phyloP scores from a whole-genome alignment of 2,113 vertebrate genomes.

The Tringa solitaria region DNA sequence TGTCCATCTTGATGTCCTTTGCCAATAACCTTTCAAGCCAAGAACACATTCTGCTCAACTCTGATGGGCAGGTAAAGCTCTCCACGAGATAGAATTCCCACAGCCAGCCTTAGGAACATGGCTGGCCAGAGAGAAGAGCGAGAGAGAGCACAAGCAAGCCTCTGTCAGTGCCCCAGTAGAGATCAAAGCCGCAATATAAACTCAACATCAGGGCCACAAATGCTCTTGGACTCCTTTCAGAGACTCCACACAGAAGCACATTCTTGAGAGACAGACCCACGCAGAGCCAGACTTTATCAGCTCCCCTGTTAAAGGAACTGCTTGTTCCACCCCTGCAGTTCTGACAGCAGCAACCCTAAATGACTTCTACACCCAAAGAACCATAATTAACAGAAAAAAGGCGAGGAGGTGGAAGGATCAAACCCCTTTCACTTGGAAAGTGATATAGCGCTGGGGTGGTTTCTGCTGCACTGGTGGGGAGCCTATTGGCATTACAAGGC shows the following conservation, averaged over 20 bases:
- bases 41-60: background rate
- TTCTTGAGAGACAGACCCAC: background rate
- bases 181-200: constrained; percentile 1
- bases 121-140: background rate
- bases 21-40: background rate
- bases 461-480: background rate
- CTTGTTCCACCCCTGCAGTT: background rate
- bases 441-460: background rate
- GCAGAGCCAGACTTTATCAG: background rate
- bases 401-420: rapidly evolving
- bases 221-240: constrained; percentile 1
- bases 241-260: background rate
- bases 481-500: background rate
- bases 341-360: background rate
- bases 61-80: background rate
- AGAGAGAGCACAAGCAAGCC: background rate
- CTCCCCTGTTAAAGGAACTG: background rate
- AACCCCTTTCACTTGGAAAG: background rate
- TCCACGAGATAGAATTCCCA: background rate
- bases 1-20: background rate
- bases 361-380: background rate
- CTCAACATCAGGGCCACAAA: background rate
- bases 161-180: background rate
- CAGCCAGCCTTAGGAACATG: background rate
- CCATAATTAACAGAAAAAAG: background rate